phyloP scores from a whole-genome alignment of 2,888 invertebrate species.

The Phengaris alcon region DNA sequence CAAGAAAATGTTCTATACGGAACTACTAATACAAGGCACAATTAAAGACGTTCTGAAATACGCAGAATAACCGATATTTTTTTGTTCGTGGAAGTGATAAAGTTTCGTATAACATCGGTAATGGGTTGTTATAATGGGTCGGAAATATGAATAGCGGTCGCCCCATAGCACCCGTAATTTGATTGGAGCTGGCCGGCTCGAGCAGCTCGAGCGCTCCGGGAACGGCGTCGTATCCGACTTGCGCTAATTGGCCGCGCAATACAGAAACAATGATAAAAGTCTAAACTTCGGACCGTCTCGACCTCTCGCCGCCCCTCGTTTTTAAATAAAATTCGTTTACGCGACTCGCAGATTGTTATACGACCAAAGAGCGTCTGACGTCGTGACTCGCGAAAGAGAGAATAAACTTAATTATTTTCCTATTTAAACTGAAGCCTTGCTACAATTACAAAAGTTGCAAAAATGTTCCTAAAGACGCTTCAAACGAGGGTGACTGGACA shows the following conservation, averaged over 20 bases:
- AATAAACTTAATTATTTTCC: constrained; percentile 64
- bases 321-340: constrained; percentile 78
- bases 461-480: constrained; percentile 26
- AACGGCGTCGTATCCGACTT: constrained; percentile 59
- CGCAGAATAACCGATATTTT: not conserved
- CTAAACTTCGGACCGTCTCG: constrained; percentile 62
- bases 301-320: constrained; percentile 54
- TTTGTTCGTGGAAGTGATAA: constrained; percentile 52
- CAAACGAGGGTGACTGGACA: not conserved
- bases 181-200: constrained; percentile 61
- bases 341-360: constrained; percentile 70
- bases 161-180: constrained; percentile 56
- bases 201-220: constrained; percentile 43
- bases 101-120: constrained; percentile 56
- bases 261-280: constrained; percentile 73
- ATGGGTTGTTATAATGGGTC: constrained; percentile 57
- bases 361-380: constrained; percentile 56
- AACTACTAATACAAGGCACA: constrained; percentile 14
- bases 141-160: constrained; percentile 53
- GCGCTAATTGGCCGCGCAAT: constrained; percentile 77
- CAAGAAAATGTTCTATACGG: not conserved
- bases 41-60: not conserved
- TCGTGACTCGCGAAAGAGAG: constrained; percentile 64
- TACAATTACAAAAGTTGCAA: constrained; percentile 40
- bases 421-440: constrained; percentile 50